These are phyloP conservation scores for Cyanistes caeruleus DNA, from an alignment of 2,113 vertebrate genomes.

Conservation along the genomic window DNA sequence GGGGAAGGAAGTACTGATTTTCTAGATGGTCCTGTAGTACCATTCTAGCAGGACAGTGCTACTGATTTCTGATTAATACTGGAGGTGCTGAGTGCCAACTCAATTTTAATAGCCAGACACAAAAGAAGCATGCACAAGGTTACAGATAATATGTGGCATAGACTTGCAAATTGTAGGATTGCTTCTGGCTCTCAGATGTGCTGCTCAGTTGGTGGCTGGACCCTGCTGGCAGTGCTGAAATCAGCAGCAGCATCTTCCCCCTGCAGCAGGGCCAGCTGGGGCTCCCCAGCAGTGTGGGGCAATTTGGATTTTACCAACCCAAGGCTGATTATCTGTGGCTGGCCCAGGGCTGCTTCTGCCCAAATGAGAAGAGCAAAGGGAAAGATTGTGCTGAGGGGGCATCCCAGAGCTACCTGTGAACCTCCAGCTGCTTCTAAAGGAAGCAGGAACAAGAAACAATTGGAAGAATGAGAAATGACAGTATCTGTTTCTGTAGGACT, in stretches of 20 bases:
- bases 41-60: background rate
- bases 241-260: background rate
- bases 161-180: background rate
- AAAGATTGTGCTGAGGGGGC: background rate
- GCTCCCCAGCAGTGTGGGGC: fast-evolving
- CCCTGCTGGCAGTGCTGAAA: background rate
- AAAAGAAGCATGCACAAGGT: background rate
- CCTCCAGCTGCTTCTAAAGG: background rate
- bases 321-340: fast-evolving
- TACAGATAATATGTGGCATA: background rate
- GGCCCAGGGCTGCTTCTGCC: background rate
- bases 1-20: background rate
- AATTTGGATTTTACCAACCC: background rate
- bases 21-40: background rate
- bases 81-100: background rate
- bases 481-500: background rate
- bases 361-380: background rate
- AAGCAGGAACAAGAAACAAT: background rate
- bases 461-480: background rate
- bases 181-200: background rate
- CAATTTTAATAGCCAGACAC: background rate
- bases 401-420: background rate
- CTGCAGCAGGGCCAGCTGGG: background rate
- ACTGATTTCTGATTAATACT: background rate
- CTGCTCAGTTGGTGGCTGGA: background rate